Conservation (phyloP, 2,888 invertebrate species). For the Urechis unicinctus region DNA sequence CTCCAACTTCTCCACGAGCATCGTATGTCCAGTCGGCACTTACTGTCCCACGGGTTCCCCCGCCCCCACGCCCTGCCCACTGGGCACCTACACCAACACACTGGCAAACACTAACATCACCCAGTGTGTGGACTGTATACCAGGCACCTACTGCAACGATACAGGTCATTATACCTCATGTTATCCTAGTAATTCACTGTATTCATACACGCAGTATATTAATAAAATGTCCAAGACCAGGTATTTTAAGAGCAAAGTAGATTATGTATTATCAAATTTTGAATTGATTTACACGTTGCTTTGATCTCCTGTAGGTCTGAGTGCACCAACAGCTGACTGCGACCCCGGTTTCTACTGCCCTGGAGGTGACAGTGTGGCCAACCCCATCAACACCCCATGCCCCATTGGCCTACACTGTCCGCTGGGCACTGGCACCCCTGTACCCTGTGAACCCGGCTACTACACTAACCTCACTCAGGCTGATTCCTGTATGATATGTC, state of each 20-base stretch:
- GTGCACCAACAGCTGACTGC: constrained; percentile 32
- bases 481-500: constrained; percentile 32
- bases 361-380: constrained; percentile 34
- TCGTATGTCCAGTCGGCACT: constrained; percentile 33
- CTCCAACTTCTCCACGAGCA: constrained; percentile 30
- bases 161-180: constrained; percentile 34
- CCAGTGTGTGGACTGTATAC: constrained; percentile 36
- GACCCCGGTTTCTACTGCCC: constrained; percentile 45
- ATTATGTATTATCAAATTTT: background rate
- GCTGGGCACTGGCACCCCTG: constrained; percentile 30
- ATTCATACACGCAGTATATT: background rate
- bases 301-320: constrained; percentile 28
- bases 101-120: constrained; percentile 27
- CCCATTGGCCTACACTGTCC: constrained; percentile 45
- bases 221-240: background rate
- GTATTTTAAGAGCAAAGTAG: background rate
- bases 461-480: constrained; percentile 42
- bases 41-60: constrained; percentile 35
- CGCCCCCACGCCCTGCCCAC: constrained; percentile 31
- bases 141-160: constrained; percentile 44
- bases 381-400: constrained; percentile 36
- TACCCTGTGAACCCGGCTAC: constrained; percentile 38
- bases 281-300: background rate
- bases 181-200: background rate
- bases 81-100: constrained; percentile 35